Conservation (phyloP, 35 echinoderm and acorn worm genomes). For the Amphiura filiformis region DNA sequence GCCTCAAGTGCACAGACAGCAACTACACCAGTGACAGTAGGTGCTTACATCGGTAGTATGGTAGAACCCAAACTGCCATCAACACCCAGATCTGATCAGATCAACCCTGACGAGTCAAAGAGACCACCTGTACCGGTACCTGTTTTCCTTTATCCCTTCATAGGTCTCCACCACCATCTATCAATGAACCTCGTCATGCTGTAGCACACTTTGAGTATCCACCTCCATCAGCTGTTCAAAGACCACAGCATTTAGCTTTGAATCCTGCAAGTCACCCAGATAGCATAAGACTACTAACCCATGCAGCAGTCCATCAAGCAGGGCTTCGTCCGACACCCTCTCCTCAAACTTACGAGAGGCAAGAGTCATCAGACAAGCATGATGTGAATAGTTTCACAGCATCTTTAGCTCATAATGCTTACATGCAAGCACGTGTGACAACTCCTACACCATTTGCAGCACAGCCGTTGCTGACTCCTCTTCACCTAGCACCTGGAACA, state of each 20-base stretch:
- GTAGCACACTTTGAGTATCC: not conserved
- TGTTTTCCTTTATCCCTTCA: not conserved
- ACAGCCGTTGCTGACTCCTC: not conserved
- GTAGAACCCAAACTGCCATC: not conserved
- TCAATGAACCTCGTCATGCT: not conserved
- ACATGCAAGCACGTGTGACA: not conserved
- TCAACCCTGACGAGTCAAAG: not conserved
- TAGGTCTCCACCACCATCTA: not conserved
- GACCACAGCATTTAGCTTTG: not conserved
- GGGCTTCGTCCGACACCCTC: not conserved
- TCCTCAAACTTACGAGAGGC: not conserved
- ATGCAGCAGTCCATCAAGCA: not conserved
- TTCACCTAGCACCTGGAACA: slow-evolving; percentile 20
- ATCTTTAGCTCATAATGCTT: not conserved
- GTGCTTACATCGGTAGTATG: not conserved
- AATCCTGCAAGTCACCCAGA: not conserved
- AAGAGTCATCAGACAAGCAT: not conserved
- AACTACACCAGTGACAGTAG: slow-evolving; percentile 17
- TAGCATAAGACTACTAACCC: not conserved
- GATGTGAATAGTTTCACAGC: not conserved
- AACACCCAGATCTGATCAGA: too few species aligned
- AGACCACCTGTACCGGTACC: not conserved
- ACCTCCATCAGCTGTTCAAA: not conserved
- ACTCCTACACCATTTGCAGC: not conserved
- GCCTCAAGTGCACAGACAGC: not conserved